A percentile compares a stretch with the other conserved stretches of the same genome.
These are phyloP conservation scores for Agrilus biguttatus DNA, from an alignment of 2,888 invertebrate species.

Conservation along the genomic window DNA sequence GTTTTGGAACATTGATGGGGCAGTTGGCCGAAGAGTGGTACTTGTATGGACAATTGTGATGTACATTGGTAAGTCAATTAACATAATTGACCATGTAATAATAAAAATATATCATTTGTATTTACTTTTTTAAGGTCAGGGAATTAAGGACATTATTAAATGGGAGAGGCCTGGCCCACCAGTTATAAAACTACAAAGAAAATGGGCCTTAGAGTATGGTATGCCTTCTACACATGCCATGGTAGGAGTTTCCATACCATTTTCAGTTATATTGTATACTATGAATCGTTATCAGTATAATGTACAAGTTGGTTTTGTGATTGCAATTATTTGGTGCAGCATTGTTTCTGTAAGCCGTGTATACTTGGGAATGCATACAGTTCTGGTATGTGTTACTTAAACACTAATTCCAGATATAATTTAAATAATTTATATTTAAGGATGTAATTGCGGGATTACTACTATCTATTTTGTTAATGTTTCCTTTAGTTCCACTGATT, in stretches of 20 bases:
- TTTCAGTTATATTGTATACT: constrained; percentile 68
- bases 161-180: constrained; percentile 82
- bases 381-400: constrained; percentile 50
- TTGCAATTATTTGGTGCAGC: constrained; percentile 53
- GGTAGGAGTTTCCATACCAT: constrained; percentile 79
- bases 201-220: constrained; percentile 85
- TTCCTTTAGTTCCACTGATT: constrained; percentile 58
- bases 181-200: constrained; percentile 66
- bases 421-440: constrained; percentile 34
- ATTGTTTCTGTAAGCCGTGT: constrained; percentile 73
- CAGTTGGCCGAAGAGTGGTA: constrained; percentile 68
- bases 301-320: constrained; percentile 38
- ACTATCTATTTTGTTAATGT: constrained; percentile 52
- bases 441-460: constrained; percentile 69
- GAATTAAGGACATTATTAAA: constrained; percentile 72
- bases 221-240: constrained; percentile 94
- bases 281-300: constrained; percentile 66
- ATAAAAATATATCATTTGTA: constrained; percentile 1
- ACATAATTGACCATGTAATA: too few relatives aligned
- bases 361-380: constrained; percentile 88
- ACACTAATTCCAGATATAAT: background rate
- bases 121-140: constrained; percentile 50
- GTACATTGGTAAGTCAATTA: constrained; percentile 53
- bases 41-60: constrained; percentile 71
- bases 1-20: constrained; percentile 89